These are phyloP conservation scores for Coracopsis vasa DNA, from an alignment of 2,113 vertebrate species.

Conservation along the genomic window DNA sequence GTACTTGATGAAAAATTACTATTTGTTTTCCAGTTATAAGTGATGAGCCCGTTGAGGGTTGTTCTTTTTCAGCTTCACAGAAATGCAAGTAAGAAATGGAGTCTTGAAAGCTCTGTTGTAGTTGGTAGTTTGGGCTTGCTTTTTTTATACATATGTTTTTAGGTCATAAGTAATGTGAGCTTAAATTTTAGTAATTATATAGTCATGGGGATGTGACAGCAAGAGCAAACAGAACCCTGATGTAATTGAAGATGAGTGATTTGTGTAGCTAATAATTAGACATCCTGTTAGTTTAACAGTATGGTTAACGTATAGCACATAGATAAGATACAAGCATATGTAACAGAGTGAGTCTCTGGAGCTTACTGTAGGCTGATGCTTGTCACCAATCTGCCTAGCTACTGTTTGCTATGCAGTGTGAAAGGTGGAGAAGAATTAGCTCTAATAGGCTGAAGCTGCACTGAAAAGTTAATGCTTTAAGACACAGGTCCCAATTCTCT, in stretches of 20 bases:
- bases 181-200: not conserved
- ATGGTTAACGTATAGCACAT: not conserved
- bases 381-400: not conserved
- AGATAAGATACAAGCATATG: not conserved
- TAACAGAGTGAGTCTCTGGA: conserved; percentile 1
- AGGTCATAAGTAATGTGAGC: not conserved
- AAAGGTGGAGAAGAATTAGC: not conserved
- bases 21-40: not conserved
- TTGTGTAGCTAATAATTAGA: conserved; percentile 7
- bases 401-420: not conserved
- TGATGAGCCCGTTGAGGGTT: not conserved
- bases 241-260: conserved; percentile 25
- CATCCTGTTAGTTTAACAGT: not conserved
- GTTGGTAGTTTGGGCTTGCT: not conserved
- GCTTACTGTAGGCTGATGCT: not conserved
- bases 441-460: not conserved
- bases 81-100: not conserved
- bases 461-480: not conserved
- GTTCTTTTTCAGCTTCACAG: not conserved
- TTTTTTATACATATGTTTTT: not conserved
- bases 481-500: not conserved
- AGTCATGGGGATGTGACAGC: not conserved
- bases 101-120: not conserved
- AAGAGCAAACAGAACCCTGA: not conserved
- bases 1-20: not conserved